These are phyloP conservation scores for Ibidorhyncha struthersii DNA, from an alignment of 2,113 vertebrate genomes.

Conservation along the genomic window DNA sequence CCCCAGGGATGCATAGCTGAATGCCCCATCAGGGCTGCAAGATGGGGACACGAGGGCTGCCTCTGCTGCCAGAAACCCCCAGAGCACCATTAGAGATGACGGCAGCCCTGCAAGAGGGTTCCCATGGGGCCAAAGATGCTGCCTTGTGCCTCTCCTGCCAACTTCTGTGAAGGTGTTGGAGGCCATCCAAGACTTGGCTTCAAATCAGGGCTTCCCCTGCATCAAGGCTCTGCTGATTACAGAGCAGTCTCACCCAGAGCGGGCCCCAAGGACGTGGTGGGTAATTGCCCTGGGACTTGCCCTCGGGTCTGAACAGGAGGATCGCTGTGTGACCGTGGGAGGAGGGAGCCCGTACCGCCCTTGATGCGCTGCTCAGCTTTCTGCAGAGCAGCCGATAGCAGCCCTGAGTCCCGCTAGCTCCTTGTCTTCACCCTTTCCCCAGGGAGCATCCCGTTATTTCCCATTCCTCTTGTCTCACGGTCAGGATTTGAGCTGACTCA, in stretches of 20 bases:
- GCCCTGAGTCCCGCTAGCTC: rapidly evolving
- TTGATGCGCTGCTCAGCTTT: not conserved
- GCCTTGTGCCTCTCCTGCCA: not conserved
- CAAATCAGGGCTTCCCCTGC: not conserved
- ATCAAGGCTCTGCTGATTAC: not conserved
- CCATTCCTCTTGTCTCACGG: not conserved
- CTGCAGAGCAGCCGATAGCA: not conserved
- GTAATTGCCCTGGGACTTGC: not conserved
- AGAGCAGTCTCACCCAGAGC: not conserved
- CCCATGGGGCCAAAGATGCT: not conserved
- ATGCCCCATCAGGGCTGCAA: not conserved
- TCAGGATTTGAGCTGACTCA: not conserved
- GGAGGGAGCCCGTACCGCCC: not conserved
- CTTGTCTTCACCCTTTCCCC: not conserved
- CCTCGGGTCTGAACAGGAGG: not conserved
- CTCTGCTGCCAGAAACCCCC: not conserved
- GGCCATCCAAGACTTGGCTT: not conserved
- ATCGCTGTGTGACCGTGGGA: not conserved
- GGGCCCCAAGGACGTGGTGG: not conserved
- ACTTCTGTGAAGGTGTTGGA: not conserved
- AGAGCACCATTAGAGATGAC: rapidly evolving
- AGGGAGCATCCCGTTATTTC: not conserved
- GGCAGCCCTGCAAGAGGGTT: not conserved
- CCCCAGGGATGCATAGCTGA: not conserved
- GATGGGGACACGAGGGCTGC: rapidly evolving